Evolutionary conservation across 2,113 vertebrate genomes (phyloP), one percentile per base, ranked within the genome.

Genomic region (Prolemur simus): DNA sequence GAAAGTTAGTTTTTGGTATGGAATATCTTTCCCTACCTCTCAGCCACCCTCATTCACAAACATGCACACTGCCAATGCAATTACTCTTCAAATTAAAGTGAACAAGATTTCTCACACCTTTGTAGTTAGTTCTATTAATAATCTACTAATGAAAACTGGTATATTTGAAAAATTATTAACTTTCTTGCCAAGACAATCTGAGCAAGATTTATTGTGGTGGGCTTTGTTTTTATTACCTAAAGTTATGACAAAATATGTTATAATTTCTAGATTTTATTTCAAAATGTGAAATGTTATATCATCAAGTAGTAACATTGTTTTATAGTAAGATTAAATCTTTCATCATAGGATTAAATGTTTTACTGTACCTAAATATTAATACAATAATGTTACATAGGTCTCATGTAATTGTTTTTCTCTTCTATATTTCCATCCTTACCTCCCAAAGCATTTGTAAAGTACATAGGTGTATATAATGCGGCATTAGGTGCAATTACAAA

Each of bases 191-290:
- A 81, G 71, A 56, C 76, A 17, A 81, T 47, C 52, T 87, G 58
- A 4, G 39, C 14, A 86, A 45, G 25, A 92, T 94, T 94, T 37
- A 1, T 91, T 80, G 42, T 80, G 21, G 17, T 84, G 2, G 60
- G 8, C 15, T 90, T 86, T 89, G 66, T 81, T 94, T 96, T 94
- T 80, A 37, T 95, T 80, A 93, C 21, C 37, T 95, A 93, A 93
- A 78, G 23, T 71, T 78, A 58, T 77, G 45, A 83, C 20, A 17
- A 87, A 83, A 87, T 86, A 52, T 73, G n/a, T 78, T 89, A 78
- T 0, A 80, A 73, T 69, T 96, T 88, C 32, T 88, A 37, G 42
- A 87, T 81, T 85, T 84, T 63, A 91, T 87, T 91, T 95, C 9
- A 14, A 97, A 88, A 84, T 95, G 37, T 93, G 58, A 83, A 63